Evolutionary conservation across 2,113 vertebrate genomes (phyloP), one percentile per base, ranked within the genome.

Genomic region (Helogale parvula): DNA sequence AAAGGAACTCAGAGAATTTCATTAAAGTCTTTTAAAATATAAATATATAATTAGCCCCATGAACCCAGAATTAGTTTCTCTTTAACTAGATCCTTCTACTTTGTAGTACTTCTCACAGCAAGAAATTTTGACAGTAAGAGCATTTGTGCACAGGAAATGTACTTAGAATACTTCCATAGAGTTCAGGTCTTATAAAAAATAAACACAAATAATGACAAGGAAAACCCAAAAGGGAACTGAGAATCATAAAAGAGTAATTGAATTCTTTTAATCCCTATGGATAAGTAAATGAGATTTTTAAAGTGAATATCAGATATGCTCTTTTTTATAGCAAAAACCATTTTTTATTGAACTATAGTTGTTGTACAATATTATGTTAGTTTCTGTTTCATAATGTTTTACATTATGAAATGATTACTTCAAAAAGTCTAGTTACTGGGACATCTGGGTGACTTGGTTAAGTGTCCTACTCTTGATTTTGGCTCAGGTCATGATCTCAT

Each of bases 1-100:
- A 92, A 88, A 87, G 52, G 16, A 93, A 96, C 91, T 77, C 38
- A 79, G 76, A 89, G 2, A 7, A 69, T 88, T 94, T 94, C 33
- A 88, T 83, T 33, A 89, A 96, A 93, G 5, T 14, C 45, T 86
- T 77, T 19, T 3, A 93, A 95, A 97, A 72, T 60, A 86, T 23
- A 81, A 80, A 79, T 66, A 82, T 66, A 60, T 47, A 92, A 68
- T 33, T 45, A 69, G 31, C 17, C 3, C 25, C 27, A 60, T 41
- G 31, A 94, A 92, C 5, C 88, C 23, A 90, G 38, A 86, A 95
- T 93, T 81, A 90, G n/a, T 63, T 88, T 57, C 21, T 93, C 11
- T 41, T 95, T 77, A n/a, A 38, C 45, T 5, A 93, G 27, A 33
- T 94, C 16, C 7, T 96, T 95, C 4, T 91, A 86, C 52, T 94